A percentile compares a stretch with the other conserved stretches of the same genome.
Evolutionary conservation across 1,140 invertebrate genomes (phyloP).

Genomic region (Zaprionus inermis): DNA sequence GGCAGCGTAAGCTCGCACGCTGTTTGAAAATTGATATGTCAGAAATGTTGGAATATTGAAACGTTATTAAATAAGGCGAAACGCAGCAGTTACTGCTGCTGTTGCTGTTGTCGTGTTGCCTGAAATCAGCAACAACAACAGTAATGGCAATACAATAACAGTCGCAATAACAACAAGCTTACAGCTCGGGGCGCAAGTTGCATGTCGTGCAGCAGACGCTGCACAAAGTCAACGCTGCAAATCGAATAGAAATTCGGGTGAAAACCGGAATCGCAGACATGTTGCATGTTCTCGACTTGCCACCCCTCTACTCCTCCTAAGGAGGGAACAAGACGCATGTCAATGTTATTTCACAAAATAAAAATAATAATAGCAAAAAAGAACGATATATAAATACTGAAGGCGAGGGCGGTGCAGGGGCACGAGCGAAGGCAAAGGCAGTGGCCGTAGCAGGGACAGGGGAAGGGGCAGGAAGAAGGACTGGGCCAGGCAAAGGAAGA

Average conservation of each 20-base stretch:
- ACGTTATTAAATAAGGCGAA: conserved; percentile 76
- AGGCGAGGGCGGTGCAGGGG: neutral
- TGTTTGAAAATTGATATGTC: conserved; percentile 78
- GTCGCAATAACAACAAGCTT: conserved; percentile 29
- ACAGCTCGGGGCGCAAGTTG: conserved; percentile 71
- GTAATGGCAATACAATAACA: conserved; percentile 41
- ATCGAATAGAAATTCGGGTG: conserved; percentile 65
- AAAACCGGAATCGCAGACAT: conserved; percentile 45
- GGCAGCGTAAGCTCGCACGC: conserved; percentile 33
- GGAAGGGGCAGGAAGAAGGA: neutral
- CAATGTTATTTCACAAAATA: conserved; percentile 77
- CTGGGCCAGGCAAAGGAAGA: neutral
- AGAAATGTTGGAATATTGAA: conserved; percentile 80
- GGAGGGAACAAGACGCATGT: conserved; percentile 66
- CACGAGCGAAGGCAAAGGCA: too few species aligned
- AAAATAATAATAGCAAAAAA: conserved; percentile 41
- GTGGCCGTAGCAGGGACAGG: conserved; percentile 5
- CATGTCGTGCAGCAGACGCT: conserved; percentile 75
- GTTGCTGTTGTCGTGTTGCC: conserved; percentile 32
- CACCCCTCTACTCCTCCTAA: too few species aligned
- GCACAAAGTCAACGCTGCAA: conserved; percentile 73
- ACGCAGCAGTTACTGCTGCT: conserved; percentile 48
- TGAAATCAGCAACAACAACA: conserved; percentile 49
- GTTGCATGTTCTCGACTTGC: conserved; percentile 56
- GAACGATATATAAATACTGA: neutral